phyloP scores from a whole-genome alignment of 2,113 vertebrate species.

The Tyrannus savana region DNA sequence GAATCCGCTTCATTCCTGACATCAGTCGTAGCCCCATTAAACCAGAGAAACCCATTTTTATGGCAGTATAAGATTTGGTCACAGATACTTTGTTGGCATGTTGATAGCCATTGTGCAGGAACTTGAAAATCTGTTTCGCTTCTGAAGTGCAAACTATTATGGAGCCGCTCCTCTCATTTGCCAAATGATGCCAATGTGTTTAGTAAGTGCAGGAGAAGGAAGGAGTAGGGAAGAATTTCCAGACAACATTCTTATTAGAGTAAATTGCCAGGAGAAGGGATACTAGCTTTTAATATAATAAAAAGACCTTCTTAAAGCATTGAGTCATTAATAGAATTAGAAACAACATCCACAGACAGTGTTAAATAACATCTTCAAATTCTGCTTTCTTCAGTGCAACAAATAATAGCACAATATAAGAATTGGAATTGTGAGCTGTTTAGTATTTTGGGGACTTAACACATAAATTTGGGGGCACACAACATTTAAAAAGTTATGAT shows the following conservation, averaged over 20 bases:
- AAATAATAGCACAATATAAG: not conserved
- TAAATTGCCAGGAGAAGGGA: not conserved
- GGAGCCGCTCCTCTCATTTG: not conserved
- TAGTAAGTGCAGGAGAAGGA: not conserved
- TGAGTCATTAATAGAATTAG: not conserved
- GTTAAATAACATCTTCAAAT: not conserved
- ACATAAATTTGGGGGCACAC: not conserved
- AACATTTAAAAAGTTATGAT: not conserved
- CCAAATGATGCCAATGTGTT: not conserved
- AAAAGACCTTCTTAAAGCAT: not conserved
- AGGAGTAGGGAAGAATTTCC: not conserved
- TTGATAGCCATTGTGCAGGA: not conserved
- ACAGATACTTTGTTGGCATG: not conserved
- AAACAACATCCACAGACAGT: not conserved
- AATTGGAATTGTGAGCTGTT: not conserved
- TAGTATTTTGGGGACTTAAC: not conserved
- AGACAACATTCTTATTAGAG: not conserved
- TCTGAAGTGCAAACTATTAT: not conserved
- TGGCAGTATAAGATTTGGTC: not conserved
- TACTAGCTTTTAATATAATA: not conserved
- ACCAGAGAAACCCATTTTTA: not conserved
- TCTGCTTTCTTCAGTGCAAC: not conserved
- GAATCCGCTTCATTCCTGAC: not conserved
- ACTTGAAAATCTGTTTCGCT: not conserved
- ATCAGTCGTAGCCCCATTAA: not conserved